Conservation (phyloP, 2,797 vertebrate genomes). For the Myotis planiceps region DNA sequence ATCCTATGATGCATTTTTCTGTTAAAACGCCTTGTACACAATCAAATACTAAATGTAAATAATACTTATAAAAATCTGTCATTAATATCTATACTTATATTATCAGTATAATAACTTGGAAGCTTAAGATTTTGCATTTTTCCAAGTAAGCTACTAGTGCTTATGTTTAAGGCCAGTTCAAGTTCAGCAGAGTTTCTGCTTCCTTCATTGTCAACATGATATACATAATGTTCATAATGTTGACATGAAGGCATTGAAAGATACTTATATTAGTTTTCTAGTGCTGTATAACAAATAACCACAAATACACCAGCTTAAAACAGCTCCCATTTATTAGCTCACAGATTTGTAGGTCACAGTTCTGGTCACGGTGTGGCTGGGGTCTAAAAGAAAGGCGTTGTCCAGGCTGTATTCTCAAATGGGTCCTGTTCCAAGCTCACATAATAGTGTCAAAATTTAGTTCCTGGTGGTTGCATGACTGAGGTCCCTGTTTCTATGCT, state of each 20-base stretch:
- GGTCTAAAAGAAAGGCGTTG: too few species aligned
- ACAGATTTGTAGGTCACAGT: neutral
- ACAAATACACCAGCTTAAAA: neutral
- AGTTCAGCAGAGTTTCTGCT: neutral
- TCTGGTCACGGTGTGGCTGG: too few species aligned
- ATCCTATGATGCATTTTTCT: neutral
- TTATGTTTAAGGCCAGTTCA: neutral
- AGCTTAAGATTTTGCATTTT: conserved; percentile 3
- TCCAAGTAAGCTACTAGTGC: neutral
- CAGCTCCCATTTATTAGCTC: neutral
- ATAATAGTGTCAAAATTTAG: too few species aligned
- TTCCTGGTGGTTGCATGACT: too few species aligned
- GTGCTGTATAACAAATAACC: neutral
- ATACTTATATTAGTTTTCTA: neutral
- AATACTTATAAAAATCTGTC: neutral
- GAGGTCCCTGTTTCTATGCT: too few species aligned
- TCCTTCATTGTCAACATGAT: neutral
- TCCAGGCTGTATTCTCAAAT: too few species aligned
- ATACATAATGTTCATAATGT: neutral
- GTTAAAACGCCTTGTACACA: conserved; percentile 15
- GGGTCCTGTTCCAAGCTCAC: too few species aligned
- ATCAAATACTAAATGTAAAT: conserved; percentile 12
- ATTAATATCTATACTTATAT: neutral
- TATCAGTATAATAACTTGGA: neutral
- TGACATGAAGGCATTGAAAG: neutral